Evolutionary conservation across 2,797 vertebrate genomes (phyloP).

Genomic region (Micromesistius poutassou): DNA sequence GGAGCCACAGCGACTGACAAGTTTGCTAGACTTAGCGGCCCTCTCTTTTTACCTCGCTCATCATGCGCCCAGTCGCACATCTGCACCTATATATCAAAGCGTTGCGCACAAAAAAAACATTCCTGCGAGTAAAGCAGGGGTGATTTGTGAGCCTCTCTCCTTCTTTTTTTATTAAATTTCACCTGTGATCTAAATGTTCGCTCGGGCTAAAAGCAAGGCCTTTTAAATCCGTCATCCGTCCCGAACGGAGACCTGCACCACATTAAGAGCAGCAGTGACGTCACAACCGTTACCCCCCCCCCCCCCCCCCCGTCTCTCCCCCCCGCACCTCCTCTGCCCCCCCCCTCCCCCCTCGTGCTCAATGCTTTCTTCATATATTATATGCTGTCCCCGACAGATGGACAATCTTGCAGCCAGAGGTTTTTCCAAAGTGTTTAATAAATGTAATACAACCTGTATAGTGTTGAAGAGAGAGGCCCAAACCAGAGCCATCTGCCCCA

Average conservation of each 20-base stretch:
- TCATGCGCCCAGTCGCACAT: constrained; percentile 71
- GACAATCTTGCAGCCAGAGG: constrained; percentile 64
- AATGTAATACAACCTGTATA: constrained; percentile 79
- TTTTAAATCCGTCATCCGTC: constrained; percentile 76
- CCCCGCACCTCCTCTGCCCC: background rate
- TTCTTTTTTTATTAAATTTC: constrained; percentile 78
- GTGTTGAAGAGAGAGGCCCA: constrained; percentile 69
- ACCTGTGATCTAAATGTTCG: constrained; percentile 75
- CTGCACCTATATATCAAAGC: constrained; percentile 77
- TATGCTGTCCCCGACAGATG: constrained; percentile 67
- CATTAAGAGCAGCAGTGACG: constrained; percentile 69
- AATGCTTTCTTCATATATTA: constrained; percentile 60
- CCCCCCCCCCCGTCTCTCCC: constrained; percentile 40
- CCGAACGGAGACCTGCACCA: constrained; percentile 61
- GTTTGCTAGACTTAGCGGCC: constrained; percentile 54
- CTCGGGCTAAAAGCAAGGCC: constrained; percentile 68
- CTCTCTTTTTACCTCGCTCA: constrained; percentile 51
- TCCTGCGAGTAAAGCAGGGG: constrained; percentile 68
- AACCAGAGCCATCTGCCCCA: constrained; percentile 75
- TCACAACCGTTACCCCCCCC: constrained; percentile 63
- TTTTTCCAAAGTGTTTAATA: constrained; percentile 79
- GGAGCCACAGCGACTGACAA: constrained; percentile 60
- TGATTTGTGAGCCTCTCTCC: constrained; percentile 78
- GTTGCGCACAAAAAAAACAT: constrained; percentile 68
- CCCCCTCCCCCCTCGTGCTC: constrained; percentile 31